Evolutionary conservation across 2,888 invertebrate genomes (phyloP), one percentile per base, ranked within the genome.

Genomic region (Colostygia pectinataria): DNA sequence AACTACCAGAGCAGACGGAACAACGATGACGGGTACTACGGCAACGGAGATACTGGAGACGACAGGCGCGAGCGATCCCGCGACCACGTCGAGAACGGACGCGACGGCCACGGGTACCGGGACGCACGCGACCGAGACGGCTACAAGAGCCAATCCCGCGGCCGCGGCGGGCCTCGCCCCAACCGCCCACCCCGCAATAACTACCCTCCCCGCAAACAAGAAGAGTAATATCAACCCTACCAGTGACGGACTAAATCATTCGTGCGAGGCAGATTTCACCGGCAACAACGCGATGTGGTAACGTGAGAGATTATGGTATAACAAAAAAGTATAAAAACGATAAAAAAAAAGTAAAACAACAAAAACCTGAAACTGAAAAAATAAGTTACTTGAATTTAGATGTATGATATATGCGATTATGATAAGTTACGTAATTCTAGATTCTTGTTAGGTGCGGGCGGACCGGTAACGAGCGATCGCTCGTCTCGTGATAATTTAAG

Each of bases 221-320:
- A 86, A 55, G 58, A 53, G 44, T 50, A 51, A 53, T 66, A 62
- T 66, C 55, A 59, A 64, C 63, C 63, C 63, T 53, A 24, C 66
- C 65, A 68, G 68, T 74, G 68, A 81, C 66, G 78, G 84, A 86
- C 88, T 79, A 83, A 87, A 85, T 86, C 82, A 83, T 87, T 91
- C 88, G 92, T 92, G 92, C 90, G 92, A 92, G 92, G 92, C 92
- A 92, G 90, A 92, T 92, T 92, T 92, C 92, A 92, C 92, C 91
- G 92, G 92, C 92, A 92, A 92, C 92, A 92, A 92, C 92, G 88
- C 76, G 83, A 80, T 81, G 84, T 83, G 85, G 84, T 77, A 77
- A 78, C 76, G 84, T 86, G 66, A 92, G 91, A 91, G 91, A 91
- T 91, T 91, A 91, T 85, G 89, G 84, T 85, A 90, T 81, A 57